Conservation (phyloP, 2,888 invertebrate species). For the Thecophora atra region DNA sequence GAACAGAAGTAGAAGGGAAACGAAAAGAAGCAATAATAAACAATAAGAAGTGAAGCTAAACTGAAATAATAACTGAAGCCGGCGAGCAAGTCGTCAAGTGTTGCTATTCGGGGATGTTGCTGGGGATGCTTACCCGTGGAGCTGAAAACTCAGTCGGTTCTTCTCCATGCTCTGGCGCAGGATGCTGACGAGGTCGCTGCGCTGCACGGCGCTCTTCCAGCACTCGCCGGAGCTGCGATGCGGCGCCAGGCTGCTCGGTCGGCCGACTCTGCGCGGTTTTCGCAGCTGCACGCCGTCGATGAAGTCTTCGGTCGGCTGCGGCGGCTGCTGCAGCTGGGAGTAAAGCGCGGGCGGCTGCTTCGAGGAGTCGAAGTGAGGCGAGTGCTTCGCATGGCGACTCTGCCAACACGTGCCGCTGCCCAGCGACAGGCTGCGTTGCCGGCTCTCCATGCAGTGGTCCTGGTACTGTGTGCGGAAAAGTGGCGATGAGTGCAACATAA, state of each 20-base stretch:
- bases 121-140: slow-evolving; percentile 72
- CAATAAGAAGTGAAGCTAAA: background rate
- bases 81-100: background rate
- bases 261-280: slow-evolving; percentile 50
- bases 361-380: slow-evolving; percentile 23
- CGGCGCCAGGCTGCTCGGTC: slow-evolving; percentile 54
- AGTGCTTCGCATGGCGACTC: slow-evolving; percentile 55
- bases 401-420: slow-evolving; percentile 65
- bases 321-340: slow-evolving; percentile 44
- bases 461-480: slow-evolving; percentile 54
- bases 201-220: slow-evolving; percentile 77
- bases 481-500: slow-evolving; percentile 40
- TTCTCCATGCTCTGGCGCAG: slow-evolving; percentile 93
- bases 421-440: slow-evolving; percentile 65
- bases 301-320: slow-evolving; percentile 47
- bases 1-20: background rate
- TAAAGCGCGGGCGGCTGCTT: too few species aligned
- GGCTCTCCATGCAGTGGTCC: slow-evolving; percentile 63
- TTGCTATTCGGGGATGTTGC: background rate
- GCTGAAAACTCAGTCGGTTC: slow-evolving; percentile 86
- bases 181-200: slow-evolving; percentile 85
- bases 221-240: slow-evolving; percentile 66
- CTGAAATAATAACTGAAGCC: background rate
- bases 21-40: background rate
- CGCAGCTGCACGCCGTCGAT: slow-evolving; percentile 60